Base-by-base conservation (phyloP, 2,888 invertebrate genomes). In the Zygothrica quintamaculata region DNA sequence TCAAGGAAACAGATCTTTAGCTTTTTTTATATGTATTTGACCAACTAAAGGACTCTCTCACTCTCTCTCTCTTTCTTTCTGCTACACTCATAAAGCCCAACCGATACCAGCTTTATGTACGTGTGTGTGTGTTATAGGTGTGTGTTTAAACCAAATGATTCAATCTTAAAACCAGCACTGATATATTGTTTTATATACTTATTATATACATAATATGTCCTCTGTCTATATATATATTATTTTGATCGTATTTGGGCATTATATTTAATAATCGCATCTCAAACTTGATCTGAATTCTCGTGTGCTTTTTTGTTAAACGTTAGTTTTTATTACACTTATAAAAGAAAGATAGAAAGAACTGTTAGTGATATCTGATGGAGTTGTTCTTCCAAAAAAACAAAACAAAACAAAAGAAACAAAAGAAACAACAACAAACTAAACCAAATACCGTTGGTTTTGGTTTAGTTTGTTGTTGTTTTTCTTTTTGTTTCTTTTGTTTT, bases 251-350 rank as follows among this genome's bases (percentile, higher is more conserved):
- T 48, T 42, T 34, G 50, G 60, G 56, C 50, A 67, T 51, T 47
- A 18, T n/a, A 39, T 57, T 53, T 62, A 40, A 22, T 26, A 9
- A 65, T 33, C 51, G 33, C 60, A 43, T 29, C 29, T 48, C 15
- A 47, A 57, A 55, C 18, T 52, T 60, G 59, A 67, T 76, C 68
- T 60, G 68, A 60, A 62, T 64, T 74, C 58, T 42, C 16, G 58
- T 58, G 78, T 78, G 75, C 76, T 76, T 78, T 76, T 78, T 76
- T 79, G 65, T 76, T 78, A 22, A 79, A 72, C 50, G 65, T 64
- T 77, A 77, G 52, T 77, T 60, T 66, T 58, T 61, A 67, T 61
- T 61, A 67, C 53, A 43, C 31, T 40, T 33, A 57, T 15, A 12
- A 57, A 55, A 64, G n/a, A n/a, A n/a, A n/a, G n/a, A n/a, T n/a